These are phyloP conservation scores for Scaptomyza hsui DNA, from an alignment of 1,140 invertebrate genomes.

Conservation along the genomic window DNA sequence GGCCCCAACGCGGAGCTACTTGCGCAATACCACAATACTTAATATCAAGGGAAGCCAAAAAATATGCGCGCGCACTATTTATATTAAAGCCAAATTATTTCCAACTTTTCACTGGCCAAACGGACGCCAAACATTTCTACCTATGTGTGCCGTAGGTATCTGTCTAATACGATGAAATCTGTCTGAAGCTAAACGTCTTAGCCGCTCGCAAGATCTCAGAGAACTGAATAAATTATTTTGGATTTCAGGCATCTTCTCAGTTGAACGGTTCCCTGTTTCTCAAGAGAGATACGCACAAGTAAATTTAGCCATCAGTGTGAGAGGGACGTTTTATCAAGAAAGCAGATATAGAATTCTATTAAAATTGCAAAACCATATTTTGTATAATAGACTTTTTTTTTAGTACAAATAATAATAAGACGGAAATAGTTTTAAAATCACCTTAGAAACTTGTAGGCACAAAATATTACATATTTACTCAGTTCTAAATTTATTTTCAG, in stretches of 20 bases:
- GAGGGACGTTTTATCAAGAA: slow-evolving; percentile 9
- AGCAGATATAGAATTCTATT: too few relatives aligned
- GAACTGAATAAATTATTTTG: slow-evolving; percentile 43
- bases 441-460: too few relatives aligned
- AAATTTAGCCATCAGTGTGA: slow-evolving; percentile 53
- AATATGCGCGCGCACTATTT: slow-evolving; percentile 30
- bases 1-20: slow-evolving; percentile 34
- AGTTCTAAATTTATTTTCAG: too few relatives aligned
- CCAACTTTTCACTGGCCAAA: slow-evolving; percentile 69
- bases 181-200: slow-evolving; percentile 23
- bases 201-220: slow-evolving; percentile 44
- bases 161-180: slow-evolving; percentile 25
- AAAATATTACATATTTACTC: too few relatives aligned
- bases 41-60: neutral
- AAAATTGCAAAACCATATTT: too few relatives aligned
- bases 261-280: slow-evolving; percentile 22
- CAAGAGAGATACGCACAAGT: slow-evolving; percentile 42
- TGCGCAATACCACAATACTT: slow-evolving; percentile 56
- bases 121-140: slow-evolving; percentile 65
- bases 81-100: slow-evolving; percentile 45
- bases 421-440: too few relatives aligned
- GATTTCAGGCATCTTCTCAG: slow-evolving; percentile 6
- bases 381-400: too few relatives aligned
- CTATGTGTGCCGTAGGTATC: slow-evolving; percentile 1
- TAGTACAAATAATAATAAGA: too few relatives aligned